Percentiles rank a stretch among this genome's conserved stretches.
Evolutionary conservation across 1,140 invertebrate species (phyloP).

Genomic region (Brachionus rubens): DNA sequence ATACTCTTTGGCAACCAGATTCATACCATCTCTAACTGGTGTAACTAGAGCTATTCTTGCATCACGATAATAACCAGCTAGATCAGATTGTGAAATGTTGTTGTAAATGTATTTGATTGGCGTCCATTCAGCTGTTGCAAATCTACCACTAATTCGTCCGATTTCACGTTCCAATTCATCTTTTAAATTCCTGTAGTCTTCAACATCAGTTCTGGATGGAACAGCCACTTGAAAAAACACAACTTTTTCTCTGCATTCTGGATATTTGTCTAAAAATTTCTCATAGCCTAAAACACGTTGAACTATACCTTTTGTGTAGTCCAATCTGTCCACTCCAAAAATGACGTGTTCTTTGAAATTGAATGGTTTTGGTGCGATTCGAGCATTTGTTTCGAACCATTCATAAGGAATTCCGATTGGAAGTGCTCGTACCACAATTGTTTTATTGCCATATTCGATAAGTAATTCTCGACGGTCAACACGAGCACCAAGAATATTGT

Average conservation of each 20-base stretch:
- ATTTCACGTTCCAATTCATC: slow-evolving; percentile 85
- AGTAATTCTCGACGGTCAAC: slow-evolving; percentile 80
- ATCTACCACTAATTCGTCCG: slow-evolving; percentile 78
- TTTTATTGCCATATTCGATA: slow-evolving; percentile 79
- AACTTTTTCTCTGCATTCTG: slow-evolving; percentile 76
- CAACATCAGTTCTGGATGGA: slow-evolving; percentile 80
- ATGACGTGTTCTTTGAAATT: slow-evolving; percentile 68
- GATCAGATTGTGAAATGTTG: slow-evolving; percentile 73
- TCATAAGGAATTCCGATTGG: slow-evolving; percentile 71
- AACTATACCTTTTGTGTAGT: slow-evolving; percentile 85
- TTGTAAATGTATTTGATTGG: slow-evolving; percentile 86
- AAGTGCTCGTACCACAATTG: slow-evolving; percentile 74
- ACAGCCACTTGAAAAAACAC: slow-evolving; percentile 79
- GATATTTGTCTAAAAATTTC: slow-evolving; percentile 75
- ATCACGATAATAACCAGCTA: slow-evolving; percentile 75
- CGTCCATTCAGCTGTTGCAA: slow-evolving; percentile 77
- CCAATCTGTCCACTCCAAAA: slow-evolving; percentile 78
- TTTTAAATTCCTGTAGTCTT: slow-evolving; percentile 83
- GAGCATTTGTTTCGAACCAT: slow-evolving; percentile 75
- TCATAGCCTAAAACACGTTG: slow-evolving; percentile 79
- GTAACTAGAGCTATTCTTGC: slow-evolving; percentile 79
- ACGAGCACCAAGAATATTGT: slow-evolving; percentile 77
- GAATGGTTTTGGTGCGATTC: slow-evolving; percentile 67
- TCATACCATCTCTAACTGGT: slow-evolving; percentile 84
- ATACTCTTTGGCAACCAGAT: slow-evolving; percentile 86